Evolutionary conservation across 2,797 vertebrate genomes (phyloP), one percentile per base, ranked within the genome.

Genomic region (Sitta carolinensis): DNA sequence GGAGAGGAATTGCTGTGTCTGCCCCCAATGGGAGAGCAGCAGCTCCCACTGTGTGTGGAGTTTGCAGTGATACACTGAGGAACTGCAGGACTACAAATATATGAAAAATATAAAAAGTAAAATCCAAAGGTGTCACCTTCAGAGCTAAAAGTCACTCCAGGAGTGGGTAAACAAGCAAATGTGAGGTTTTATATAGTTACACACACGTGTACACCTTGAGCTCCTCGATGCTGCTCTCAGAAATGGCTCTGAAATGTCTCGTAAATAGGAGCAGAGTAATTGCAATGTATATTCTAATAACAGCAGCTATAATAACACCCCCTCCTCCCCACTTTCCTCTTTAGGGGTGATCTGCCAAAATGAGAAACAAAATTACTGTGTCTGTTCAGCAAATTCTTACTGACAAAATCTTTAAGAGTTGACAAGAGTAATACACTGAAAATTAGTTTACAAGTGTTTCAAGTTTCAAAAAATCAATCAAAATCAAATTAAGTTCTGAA

Each of bases 391-490:
- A 98, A 98, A 98, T 98, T 97, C 97, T 91, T 98, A 95, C 97
- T 97, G 98, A 98, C 98, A 98, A 98, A 98, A 98, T 98, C 98
- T 97, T 97, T 98, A 98, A 97, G 97, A 86, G 80, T 97, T 98
- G 97, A 98, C 98, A 98, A 97, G 97, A 98, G 97, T 98, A 98
- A 98, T 98, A 98, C 95, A 98, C 95, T 97, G 97, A 98, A 98
- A 98, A 98, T 98, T 97, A 98, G 98, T 98, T 98, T 97, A 98
- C 97, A 98, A 98, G 97, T 97, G 97, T 98, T 98, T 98, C 97
- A 97, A 98, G 98, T 98, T 98, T 98, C 96, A 96, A 97, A 98
- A 98, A 98, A 98, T 98, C 98, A 98, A 98, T 98, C 97, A 98
- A 98, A 98, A 98, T 98, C 97, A 97, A 98, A 98, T 98, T 98